Percentiles rank a stretch among this genome's conserved stretches.
These are phyloP conservation scores for Elgaria multicarinata DNA, from an alignment of 2,113 vertebrate species.

Conservation along the genomic window DNA sequence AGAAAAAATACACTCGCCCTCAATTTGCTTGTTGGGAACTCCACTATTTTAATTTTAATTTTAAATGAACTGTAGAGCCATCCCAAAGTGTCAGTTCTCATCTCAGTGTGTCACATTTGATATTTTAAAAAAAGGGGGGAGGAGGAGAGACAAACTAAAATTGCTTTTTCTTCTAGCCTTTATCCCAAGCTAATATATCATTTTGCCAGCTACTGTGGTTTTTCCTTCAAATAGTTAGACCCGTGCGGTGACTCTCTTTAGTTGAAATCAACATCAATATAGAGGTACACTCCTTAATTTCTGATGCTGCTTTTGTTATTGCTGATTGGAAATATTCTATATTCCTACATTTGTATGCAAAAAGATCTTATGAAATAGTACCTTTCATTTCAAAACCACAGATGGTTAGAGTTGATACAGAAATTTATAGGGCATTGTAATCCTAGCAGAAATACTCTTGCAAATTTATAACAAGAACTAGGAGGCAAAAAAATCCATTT, in stretches of 20 bases:
- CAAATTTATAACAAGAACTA: background rate
- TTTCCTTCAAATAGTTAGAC: background rate
- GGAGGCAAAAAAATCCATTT: background rate
- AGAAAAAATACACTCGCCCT: no score
- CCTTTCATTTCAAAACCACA: background rate
- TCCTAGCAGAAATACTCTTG: background rate
- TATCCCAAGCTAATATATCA: background rate
- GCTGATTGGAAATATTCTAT: background rate
- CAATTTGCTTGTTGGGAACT: background rate
- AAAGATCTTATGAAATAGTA: background rate
- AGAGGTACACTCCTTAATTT: background rate
- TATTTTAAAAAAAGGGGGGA: background rate
- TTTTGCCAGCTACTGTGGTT: background rate
- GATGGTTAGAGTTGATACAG: background rate
- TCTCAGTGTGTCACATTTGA: background rate
- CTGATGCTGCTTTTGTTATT: background rate
- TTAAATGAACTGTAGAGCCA: background rate
- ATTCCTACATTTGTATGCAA: background rate
- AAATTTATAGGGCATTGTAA: background rate
- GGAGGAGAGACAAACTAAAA: background rate
- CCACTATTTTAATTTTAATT: background rate
- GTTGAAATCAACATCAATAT: background rate
- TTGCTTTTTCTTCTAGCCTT: background rate
- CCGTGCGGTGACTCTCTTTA: background rate
- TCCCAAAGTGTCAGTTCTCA: no score